Conservation (phyloP, 2,113 vertebrate genomes). For the Zosterops japonicus region DNA sequence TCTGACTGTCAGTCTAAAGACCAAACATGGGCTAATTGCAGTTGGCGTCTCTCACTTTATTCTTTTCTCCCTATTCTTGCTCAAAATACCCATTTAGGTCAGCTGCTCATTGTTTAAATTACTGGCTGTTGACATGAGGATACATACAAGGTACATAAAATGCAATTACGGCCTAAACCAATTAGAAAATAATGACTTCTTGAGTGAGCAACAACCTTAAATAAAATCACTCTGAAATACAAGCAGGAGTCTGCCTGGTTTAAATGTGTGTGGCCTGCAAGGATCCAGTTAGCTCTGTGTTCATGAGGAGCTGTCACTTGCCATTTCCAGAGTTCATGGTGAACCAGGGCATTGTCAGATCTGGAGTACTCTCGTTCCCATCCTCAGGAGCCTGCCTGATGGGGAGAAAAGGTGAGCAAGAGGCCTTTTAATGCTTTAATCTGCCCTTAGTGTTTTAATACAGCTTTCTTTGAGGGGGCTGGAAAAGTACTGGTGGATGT, state of each 20-base stretch:
- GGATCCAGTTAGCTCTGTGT: background rate
- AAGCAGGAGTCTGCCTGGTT: background rate
- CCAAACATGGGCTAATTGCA: background rate
- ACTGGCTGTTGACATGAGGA: background rate
- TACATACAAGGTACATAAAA: background rate
- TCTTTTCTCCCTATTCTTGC: accelerated
- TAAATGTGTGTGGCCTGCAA: background rate
- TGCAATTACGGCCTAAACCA: background rate
- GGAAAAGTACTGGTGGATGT: constrained; percentile 14
- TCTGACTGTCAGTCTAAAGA: background rate
- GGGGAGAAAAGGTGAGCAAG: background rate
- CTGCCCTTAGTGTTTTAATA: background rate
- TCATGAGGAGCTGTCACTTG: background rate
- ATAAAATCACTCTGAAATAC: background rate
- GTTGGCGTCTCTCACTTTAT: background rate
- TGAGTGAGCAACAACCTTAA: background rate
- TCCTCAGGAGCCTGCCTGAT: background rate
- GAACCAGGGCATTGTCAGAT: background rate
- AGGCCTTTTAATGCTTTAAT: background rate
- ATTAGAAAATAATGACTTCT: background rate
- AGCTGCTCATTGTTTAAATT: background rate
- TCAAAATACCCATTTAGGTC: background rate
- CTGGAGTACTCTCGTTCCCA: background rate
- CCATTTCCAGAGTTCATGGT: background rate
- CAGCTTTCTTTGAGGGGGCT: background rate